A percentile compares a stretch with the other conserved stretches of the same genome.
phyloP scores from a whole-genome alignment of 1,140 invertebrate genomes.

The Andricus grossulariae region DNA sequence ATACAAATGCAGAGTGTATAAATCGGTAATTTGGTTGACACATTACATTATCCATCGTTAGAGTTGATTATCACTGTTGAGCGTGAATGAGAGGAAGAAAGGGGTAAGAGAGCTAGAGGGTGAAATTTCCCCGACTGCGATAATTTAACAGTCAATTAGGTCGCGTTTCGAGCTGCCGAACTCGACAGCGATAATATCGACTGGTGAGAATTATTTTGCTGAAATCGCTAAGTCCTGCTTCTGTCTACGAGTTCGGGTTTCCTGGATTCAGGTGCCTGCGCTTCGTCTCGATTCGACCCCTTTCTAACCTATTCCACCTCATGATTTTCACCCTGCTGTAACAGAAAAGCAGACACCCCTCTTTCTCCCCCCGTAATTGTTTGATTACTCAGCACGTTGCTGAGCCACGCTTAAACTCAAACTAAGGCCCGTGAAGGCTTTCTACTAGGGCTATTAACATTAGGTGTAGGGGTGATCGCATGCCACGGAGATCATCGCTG shows the following conservation, averaged over 20 bases:
- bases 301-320: constrained; percentile 34
- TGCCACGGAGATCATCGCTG: constrained; percentile 59
- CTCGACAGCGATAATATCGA: constrained; percentile 70
- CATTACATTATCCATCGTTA: neutral
- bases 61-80: constrained; percentile 53
- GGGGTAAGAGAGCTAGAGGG: constrained; percentile 42
- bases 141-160: constrained; percentile 74
- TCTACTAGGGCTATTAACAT: neutral
- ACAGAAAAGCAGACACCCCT: constrained; percentile 41
- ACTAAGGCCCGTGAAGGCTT: constrained; percentile 55
- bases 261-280: constrained; percentile 51
- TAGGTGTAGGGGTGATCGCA: constrained; percentile 41
- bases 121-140: constrained; percentile 59
- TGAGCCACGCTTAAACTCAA: constrained; percentile 72
- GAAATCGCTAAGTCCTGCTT: constrained; percentile 64
- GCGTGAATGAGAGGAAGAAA: constrained; percentile 53
- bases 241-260: constrained; percentile 56
- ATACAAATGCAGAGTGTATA: too few species aligned
- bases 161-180: constrained; percentile 65
- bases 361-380: constrained; percentile 70
- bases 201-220: constrained; percentile 73
- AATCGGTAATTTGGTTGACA: too few species aligned
- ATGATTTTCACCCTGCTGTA: neutral
- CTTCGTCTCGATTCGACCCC: constrained; percentile 50
- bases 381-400: constrained; percentile 75